phyloP scores from a whole-genome alignment of 2,888 invertebrate species.

The Sminthurinus aureus region DNA sequence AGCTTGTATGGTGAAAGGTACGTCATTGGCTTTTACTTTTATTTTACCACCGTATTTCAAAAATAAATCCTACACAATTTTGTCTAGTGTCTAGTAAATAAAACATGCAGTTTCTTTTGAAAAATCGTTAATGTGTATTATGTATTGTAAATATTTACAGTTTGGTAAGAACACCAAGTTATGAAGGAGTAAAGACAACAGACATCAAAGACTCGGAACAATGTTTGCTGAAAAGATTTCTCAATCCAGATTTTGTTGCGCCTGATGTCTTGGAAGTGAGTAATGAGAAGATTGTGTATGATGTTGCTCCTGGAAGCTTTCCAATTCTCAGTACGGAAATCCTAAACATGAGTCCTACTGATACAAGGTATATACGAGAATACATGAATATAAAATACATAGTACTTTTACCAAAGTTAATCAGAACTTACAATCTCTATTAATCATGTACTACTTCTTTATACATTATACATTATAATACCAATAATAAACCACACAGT shows the following conservation, averaged over 20 bases:
- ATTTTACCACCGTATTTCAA: too few species aligned
- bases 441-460: too few species aligned
- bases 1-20: constrained; percentile 68
- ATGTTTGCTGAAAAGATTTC: constrained; percentile 71
- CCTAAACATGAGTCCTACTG: constrained; percentile 77
- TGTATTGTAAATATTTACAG: constrained; percentile 61
- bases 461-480: too few species aligned
- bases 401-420: too few species aligned
- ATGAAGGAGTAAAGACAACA: constrained; percentile 73
- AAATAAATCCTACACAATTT: too few species aligned
- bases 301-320: constrained; percentile 70
- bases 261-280: constrained; percentile 70
- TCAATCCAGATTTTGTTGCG: constrained; percentile 81
- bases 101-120: too few species aligned
- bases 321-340: constrained; percentile 81
- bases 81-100: too few species aligned
- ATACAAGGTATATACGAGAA: constrained; percentile 66
- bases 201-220: constrained; percentile 71
- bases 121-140: too few species aligned
- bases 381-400: too few species aligned
- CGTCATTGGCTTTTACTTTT: too few species aligned
- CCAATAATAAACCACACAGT: too few species aligned
- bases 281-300: constrained; percentile 51
- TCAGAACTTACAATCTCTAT: too few species aligned
- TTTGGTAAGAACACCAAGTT: constrained; percentile 75